Evolutionary conservation across 2,888 invertebrate genomes (phyloP), one percentile per base, ranked within the genome.

Genomic region (Drosophila tripunctata): DNA sequence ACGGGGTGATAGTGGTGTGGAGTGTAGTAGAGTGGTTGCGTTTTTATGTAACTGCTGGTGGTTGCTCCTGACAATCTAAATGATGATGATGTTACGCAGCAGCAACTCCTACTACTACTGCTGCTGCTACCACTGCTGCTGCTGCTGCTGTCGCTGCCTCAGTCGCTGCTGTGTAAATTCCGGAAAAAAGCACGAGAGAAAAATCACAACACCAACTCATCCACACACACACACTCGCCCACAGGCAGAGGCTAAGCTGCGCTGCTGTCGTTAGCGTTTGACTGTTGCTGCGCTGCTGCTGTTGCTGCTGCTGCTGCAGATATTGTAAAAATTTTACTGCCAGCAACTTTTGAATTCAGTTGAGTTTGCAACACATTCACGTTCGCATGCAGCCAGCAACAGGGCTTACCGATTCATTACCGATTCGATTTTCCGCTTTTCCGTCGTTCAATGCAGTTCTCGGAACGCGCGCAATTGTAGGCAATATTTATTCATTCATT

Each of bases 21-120:
- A 4, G 10, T 27, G 27, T n/a, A n/a, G n/a, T n/a, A n/a, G 27
- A 10, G 57, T 67, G 75, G 43, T 62, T 66, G 64, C 60, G 65
- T 83, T 86, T 83, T 86, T 83, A 88, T 88, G 81, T 83, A 83
- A 83, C 84, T 86, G 67, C 74, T 75, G 83, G 74, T 83, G 75
- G 83, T 72, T 87, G 87, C 63, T 86, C 54, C 73, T 73, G 76
- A 67, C 73, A 76, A 66, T 57, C 81, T 64, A 73, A 63, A 78
- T 80, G 68, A 67, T 82, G 67, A 83, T 80, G 67, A 75, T 79
- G 85, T 78, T 81, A 70, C 58, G 60, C 57, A 45, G 52, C 52
- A 41, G 58, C 35, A 43, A 35, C 19, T 58, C n/a, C n/a, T n/a
- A n/a, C n/a, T n/a, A n/a, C n/a, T n/a, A 24, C 31, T 21, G 27